Evolutionary conservation across 2,888 invertebrate species (phyloP).

Genomic region (Luffia ferchaultella): DNA sequence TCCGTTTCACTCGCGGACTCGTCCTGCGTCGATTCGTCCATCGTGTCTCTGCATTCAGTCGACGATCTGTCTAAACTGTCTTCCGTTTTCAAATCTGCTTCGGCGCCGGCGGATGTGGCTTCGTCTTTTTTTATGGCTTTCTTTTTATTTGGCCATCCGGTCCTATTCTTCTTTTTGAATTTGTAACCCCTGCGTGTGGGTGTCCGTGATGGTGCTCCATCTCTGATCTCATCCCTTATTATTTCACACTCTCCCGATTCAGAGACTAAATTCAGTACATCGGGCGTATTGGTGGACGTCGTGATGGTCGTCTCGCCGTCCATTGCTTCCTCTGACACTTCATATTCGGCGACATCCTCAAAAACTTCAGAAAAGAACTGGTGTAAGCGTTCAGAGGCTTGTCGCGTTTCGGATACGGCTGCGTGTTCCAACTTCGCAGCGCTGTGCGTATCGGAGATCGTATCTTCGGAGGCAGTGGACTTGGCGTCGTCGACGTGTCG

Average conservation of each 20-base stretch:
- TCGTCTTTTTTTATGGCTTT: constrained; percentile 35
- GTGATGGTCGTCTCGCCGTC: constrained; percentile 35
- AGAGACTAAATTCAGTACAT: constrained; percentile 48
- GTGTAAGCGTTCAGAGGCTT: constrained; percentile 44
- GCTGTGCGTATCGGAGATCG: constrained; percentile 40
- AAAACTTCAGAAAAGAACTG: constrained; percentile 53
- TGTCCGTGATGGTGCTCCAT: constrained; percentile 22
- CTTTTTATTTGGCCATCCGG: constrained; percentile 80
- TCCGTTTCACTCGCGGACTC: constrained; percentile 31
- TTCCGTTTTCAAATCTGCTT: constrained; percentile 20
- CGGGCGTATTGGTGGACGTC: constrained; percentile 42
- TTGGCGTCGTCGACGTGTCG: constrained; percentile 48
- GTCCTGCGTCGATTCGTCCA: constrained; percentile 36
- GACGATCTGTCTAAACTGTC: constrained; percentile 38
- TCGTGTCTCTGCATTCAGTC: constrained; percentile 27
- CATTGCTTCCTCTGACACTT: constrained; percentile 50
- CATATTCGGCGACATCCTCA: constrained; percentile 50
- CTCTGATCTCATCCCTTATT: constrained; percentile 42
- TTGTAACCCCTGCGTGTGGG: constrained; percentile 47
- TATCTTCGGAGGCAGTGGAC: constrained; percentile 54
- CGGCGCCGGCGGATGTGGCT: constrained; percentile 33
- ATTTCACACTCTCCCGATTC: constrained; percentile 51
- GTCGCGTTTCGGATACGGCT: constrained; percentile 31
- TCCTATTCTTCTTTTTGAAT: constrained; percentile 77
- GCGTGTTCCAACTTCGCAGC: constrained; percentile 28